Conservation (phyloP, 2,888 invertebrate genomes). For the Helobdella robusta region DNA sequence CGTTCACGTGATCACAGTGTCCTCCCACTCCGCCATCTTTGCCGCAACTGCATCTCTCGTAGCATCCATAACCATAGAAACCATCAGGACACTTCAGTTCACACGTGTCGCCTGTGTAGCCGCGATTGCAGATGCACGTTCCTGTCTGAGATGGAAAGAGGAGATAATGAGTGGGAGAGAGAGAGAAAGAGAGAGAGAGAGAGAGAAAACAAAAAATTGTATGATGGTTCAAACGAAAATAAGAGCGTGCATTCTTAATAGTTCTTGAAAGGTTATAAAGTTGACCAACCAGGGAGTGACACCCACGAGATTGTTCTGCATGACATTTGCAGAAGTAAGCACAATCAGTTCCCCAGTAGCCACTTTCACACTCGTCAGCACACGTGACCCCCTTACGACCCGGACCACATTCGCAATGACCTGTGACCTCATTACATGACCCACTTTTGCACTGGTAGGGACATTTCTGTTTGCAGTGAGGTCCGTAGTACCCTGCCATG, state of each 20-base stretch:
- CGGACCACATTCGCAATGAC: neutral
- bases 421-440: neutral
- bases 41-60: neutral
- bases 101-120: neutral
- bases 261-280: too few species aligned
- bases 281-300: too few species aligned
- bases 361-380: neutral
- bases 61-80: neutral
- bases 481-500: neutral
- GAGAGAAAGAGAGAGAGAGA: too few species aligned
- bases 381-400: neutral
- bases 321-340: neutral
- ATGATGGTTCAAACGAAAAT: too few species aligned
- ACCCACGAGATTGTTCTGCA: neutral
- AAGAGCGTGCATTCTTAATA: too few species aligned
- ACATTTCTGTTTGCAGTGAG: neutral
- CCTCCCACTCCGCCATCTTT: neutral
- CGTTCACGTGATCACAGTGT: slow-evolving; percentile 3
- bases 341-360: neutral
- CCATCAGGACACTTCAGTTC: neutral
- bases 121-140: neutral
- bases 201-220: too few species aligned
- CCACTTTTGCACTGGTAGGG: neutral
- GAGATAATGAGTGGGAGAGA: too few species aligned
- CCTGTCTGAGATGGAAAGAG: neutral